These are phyloP conservation scores for Teleogryllus occipitalis DNA, from an alignment of 1,140 invertebrate species.

Conservation along the genomic window DNA sequence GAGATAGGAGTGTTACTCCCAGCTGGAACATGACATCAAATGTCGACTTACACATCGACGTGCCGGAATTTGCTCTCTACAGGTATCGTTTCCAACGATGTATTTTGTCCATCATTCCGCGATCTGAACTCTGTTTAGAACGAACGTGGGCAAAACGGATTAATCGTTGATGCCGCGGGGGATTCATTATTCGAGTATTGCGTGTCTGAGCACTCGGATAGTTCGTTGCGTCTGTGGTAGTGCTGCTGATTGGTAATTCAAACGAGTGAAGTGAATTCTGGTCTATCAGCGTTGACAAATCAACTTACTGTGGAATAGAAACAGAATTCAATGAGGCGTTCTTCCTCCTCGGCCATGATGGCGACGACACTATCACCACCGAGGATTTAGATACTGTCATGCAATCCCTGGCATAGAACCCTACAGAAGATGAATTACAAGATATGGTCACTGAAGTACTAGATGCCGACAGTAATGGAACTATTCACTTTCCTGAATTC, in stretches of 20 bases:
- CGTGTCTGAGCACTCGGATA: conserved; percentile 23
- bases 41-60: no score
- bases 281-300: conserved; percentile 40
- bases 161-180: conserved; percentile 22
- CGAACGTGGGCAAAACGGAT: conserved; percentile 1
- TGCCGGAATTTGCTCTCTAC: no score
- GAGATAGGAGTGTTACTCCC: no score
- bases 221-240: conserved; percentile 30
- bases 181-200: conserved; percentile 30
- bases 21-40: no score
- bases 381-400: conserved; percentile 99
- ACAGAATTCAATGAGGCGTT: conserved; percentile 99
- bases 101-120: conserved; percentile 26
- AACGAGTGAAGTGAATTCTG: conserved; percentile 27
- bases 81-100: no score
- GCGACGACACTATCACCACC: conserved; percentile 98
- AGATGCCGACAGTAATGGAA: conserved; percentile 98
- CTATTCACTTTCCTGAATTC: conserved; percentile 98
- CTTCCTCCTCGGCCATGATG: conserved; percentile 98
- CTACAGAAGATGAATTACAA: conserved; percentile 97
- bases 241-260: conserved; percentile 29
- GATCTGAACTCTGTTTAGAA: conserved; percentile 22
- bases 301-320: conserved; percentile 96
- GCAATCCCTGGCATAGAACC: conserved; percentile 97
- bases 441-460: conserved; percentile 99